Evolutionary conservation across 2,797 vertebrate genomes (phyloP).

Genomic region (Phoxinus dragarum): DNA sequence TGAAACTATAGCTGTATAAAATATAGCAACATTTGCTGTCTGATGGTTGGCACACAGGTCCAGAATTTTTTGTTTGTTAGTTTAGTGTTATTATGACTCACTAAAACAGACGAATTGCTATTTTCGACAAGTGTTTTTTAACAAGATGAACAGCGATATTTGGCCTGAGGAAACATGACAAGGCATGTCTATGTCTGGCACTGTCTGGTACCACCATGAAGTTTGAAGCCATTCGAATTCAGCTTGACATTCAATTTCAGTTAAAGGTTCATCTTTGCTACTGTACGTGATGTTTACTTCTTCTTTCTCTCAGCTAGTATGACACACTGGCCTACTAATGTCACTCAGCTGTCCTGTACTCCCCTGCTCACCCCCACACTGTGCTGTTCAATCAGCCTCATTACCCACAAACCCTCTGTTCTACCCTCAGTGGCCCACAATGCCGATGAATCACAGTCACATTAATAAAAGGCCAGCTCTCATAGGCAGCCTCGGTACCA

Average conservation of each 20-base stretch:
- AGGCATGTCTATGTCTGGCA: background rate
- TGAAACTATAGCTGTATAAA: background rate
- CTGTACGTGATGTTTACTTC: background rate
- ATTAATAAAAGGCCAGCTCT: conserved; percentile 25
- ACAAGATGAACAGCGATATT: background rate
- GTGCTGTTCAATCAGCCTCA: conserved; percentile 47
- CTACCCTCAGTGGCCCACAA: conserved; percentile 15
- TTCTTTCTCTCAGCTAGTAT: conserved; percentile 38
- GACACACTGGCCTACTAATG: conserved; percentile 61
- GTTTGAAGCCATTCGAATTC: background rate
- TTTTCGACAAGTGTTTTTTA: background rate
- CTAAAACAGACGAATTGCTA: conserved; percentile 4
- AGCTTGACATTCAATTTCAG: background rate
- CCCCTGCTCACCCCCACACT: conserved; percentile 38
- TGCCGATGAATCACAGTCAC: conserved; percentile 20
- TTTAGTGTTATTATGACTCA: conserved; percentile 22
- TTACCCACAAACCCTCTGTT: conserved; percentile 47
- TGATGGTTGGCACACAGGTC: background rate
- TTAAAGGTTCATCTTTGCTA: background rate
- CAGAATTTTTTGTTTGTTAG: background rate
- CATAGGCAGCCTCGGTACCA: conserved; percentile 2
- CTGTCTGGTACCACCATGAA: background rate
- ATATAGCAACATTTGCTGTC: background rate
- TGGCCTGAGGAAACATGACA: conserved; percentile 13
- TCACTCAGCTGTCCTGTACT: conserved; percentile 36